A percentile compares a stretch with the other conserved stretches of the same genome.
Conservation (phyloP, 1,140 invertebrate genomes). For the Portunus trituberculatus region DNA sequence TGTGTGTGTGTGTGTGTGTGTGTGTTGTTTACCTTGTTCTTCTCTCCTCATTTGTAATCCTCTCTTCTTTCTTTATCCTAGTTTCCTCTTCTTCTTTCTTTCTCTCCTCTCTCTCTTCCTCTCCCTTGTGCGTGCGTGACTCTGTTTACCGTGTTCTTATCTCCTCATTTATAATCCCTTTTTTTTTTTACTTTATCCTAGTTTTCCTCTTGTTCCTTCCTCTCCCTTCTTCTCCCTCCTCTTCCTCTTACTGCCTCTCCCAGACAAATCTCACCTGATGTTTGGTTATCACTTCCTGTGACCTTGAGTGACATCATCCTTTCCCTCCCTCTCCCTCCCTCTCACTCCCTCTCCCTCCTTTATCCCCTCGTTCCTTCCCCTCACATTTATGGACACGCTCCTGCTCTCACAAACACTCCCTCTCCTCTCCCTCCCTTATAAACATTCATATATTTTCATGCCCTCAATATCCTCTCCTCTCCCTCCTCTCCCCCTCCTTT, state of each 20-base stretch:
- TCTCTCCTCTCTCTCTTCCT: background rate
- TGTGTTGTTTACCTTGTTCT: background rate
- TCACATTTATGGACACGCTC: background rate
- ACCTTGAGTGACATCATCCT: background rate
- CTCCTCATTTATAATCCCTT: background rate
- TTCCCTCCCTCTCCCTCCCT: background rate
- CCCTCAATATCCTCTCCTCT: background rate
- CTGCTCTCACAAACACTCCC: background rate
- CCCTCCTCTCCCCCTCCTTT: background rate
- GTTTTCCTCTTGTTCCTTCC: background rate
- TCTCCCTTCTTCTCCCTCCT: too few relatives aligned
- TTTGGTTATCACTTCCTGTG: conserved; percentile 7
- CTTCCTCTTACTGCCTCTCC: background rate
- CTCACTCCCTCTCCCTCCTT: background rate
- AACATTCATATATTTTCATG: conserved; percentile 24
- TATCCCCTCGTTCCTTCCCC: conserved; percentile 8
- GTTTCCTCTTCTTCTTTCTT: background rate
- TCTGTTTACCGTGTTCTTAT: background rate
- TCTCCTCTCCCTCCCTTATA: background rate
- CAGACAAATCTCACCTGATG: background rate
- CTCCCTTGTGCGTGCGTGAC: background rate
- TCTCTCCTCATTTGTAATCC: background rate
- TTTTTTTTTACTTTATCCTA: background rate
- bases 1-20: background rate
- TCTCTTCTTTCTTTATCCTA: background rate